Conservation (phyloP, 2,888 invertebrate genomes). For the Bembecia ichneumoniformis region DNA sequence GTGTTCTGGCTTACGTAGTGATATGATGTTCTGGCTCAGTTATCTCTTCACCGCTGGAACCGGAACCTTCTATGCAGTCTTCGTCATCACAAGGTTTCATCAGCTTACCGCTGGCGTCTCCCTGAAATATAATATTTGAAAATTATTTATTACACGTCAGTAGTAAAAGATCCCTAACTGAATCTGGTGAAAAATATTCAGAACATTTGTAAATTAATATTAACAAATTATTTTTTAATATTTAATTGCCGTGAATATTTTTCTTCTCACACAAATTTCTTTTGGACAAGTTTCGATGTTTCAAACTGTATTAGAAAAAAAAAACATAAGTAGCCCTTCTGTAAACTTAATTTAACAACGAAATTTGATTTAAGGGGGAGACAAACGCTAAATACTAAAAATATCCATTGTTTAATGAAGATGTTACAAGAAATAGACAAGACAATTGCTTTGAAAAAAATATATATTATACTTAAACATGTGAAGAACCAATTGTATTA, state of each 20-base stretch:
- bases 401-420: no score
- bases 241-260: neutral
- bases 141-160: no score
- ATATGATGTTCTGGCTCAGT: conserved; percentile 78
- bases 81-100: conserved; percentile 85
- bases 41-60: conserved; percentile 77
- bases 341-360: no score
- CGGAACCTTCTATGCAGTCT: conserved; percentile 87
- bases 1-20: conserved; percentile 52
- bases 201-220: neutral
- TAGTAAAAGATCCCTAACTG: neutral
- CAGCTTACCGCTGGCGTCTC: conserved; percentile 46
- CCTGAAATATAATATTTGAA: conserved; percentile 24
- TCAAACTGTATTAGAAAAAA: no score
- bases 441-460: no score
- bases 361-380: no score
- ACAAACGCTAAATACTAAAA: no score
- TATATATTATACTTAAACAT: no score
- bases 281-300: no score
- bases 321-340: no score
- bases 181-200: neutral
- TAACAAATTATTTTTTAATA: neutral
- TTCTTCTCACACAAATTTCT: neutral
- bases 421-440: no score
- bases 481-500: no score